Conservation (phyloP, 2,888 invertebrate genomes). For the Melangyna quadrimaculata region DNA sequence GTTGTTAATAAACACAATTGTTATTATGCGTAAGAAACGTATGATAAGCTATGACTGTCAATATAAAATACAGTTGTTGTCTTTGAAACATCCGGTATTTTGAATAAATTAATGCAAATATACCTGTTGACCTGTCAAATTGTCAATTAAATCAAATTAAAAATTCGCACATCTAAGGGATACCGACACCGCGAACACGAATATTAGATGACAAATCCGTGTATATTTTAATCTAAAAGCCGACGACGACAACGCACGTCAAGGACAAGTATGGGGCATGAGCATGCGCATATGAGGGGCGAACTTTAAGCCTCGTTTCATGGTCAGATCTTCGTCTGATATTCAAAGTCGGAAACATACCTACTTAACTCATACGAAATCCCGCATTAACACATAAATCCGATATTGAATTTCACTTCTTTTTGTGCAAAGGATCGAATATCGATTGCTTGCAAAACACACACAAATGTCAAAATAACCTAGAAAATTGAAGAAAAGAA, state of each 20-base stretch:
- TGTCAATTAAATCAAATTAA: constrained; percentile 39
- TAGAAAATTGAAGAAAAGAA: constrained; percentile 15
- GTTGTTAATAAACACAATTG: not conserved
- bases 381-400: not conserved
- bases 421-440: constrained; percentile 35
- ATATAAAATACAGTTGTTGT: not conserved
- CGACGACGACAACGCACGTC: not conserved
- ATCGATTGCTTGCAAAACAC: constrained; percentile 48
- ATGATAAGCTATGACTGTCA: not conserved
- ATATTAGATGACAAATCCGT: not conserved
- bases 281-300: not conserved
- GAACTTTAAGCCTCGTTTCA: constrained; percentile 32
- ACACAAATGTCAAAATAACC: constrained; percentile 46
- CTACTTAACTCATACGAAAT: not conserved
- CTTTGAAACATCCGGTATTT: constrained; percentile 13
- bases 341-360: constrained; percentile 32
- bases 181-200: not conserved
- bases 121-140: constrained; percentile 28
- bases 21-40: not conserved
- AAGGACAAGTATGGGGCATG: constrained; percentile 29
- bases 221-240: constrained; percentile 7
- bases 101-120: constrained; percentile 14
- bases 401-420: constrained; percentile 30
- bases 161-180: constrained; percentile 30
- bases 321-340: constrained; percentile 22